Evolutionary conservation across 1,140 invertebrate species (phyloP).

Genomic region (Drosophila takahashii): DNA sequence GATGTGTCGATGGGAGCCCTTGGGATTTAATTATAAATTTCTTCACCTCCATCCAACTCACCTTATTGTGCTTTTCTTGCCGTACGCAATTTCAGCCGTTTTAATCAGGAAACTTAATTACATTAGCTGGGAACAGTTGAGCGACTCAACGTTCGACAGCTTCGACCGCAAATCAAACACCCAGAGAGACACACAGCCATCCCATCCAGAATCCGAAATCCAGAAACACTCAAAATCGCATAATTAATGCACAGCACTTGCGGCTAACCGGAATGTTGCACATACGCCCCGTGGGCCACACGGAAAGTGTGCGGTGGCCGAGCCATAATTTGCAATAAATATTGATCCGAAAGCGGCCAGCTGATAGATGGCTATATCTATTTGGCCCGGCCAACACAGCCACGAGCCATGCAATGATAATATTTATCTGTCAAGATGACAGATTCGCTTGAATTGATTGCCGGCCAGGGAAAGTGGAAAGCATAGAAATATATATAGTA

Average conservation of each 20-base stretch:
- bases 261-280: conserved; percentile 33
- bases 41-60: conserved; percentile 11
- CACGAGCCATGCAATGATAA: conserved; percentile 26
- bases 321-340: conserved; percentile 45
- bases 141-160: conserved; percentile 28
- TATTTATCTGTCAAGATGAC: conserved; percentile 43
- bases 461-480: conserved; percentile 2
- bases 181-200: background rate
- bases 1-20: conserved; percentile 27
- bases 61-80: conserved; percentile 7
- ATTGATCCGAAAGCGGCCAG: conserved; percentile 34
- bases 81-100: background rate
- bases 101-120: conserved; percentile 39
- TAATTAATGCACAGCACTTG: conserved; percentile 54
- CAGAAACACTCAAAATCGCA: conserved; percentile 42
- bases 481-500: conserved; percentile 13
- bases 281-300: conserved; percentile 45
- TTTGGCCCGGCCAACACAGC: conserved; percentile 15
- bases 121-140: conserved; percentile 23
- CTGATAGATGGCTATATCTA: conserved; percentile 20
- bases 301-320: conserved; percentile 12
- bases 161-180: conserved; percentile 15
- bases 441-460: conserved; percentile 27
- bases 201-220: too few relatives aligned
- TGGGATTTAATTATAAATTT: conserved; percentile 68